Conservation (phyloP, 1,140 invertebrate species). For the Drosophila quadrilineata region DNA sequence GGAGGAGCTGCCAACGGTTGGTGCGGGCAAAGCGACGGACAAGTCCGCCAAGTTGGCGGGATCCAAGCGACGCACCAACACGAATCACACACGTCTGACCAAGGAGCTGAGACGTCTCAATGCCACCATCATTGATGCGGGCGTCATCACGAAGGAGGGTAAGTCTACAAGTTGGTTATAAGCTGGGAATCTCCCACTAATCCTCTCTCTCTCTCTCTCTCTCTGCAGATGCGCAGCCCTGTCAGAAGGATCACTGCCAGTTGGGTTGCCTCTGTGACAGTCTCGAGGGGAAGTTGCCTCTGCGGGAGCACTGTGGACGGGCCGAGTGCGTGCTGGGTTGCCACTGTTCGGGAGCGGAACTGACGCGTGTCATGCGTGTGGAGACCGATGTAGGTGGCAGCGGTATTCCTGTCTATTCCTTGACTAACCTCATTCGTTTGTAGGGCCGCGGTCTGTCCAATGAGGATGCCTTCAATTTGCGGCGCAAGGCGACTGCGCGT, state of each 20-base stretch:
- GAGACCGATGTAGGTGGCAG: slow-evolving; percentile 56
- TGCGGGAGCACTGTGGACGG: slow-evolving; percentile 62
- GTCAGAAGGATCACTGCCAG: slow-evolving; percentile 56
- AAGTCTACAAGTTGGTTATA: slow-evolving; percentile 19
- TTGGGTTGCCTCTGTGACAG: slow-evolving; percentile 75
- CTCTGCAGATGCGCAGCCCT: slow-evolving; percentile 54
- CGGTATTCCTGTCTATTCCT: not conserved
- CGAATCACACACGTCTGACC: slow-evolving; percentile 63
- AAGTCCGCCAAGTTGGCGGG: slow-evolving; percentile 24
- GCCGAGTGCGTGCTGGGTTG: slow-evolving; percentile 65
- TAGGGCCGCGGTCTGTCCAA: slow-evolving; percentile 70
- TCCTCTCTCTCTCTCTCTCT: not conserved
- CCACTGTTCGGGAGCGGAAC: slow-evolving; percentile 46
- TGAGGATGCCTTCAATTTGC: slow-evolving; percentile 71
- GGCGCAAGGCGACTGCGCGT: slow-evolving; percentile 68
- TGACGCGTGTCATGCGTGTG: slow-evolving; percentile 60
- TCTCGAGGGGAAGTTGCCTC: slow-evolving; percentile 39
- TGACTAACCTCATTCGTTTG: not conserved
- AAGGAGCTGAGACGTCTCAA: slow-evolving; percentile 72
- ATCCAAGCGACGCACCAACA: slow-evolving; percentile 3
- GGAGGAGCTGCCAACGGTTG: slow-evolving; percentile 23
- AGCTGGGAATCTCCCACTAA: not conserved
- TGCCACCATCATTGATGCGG: slow-evolving; percentile 77
- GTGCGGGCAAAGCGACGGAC: not conserved
- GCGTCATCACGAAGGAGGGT: slow-evolving; percentile 57